Evolutionary conservation across 2,888 invertebrate species (phyloP).

Genomic region (Lomographa bimaculata): DNA sequence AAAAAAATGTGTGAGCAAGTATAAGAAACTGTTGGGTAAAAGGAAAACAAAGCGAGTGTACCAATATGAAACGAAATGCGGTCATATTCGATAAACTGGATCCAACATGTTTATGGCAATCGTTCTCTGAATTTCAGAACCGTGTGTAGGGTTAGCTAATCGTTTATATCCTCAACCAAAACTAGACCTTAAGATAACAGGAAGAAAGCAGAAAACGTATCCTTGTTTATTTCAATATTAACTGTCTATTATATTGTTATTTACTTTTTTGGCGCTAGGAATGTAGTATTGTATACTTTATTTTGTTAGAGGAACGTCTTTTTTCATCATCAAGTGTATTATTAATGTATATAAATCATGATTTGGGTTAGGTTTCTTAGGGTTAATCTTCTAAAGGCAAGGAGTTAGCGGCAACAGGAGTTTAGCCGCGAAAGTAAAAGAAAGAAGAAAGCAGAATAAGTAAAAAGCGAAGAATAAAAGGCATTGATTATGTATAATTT

Average conservation of each 20-base stretch:
- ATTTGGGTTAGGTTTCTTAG: no score
- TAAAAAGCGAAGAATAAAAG: no score
- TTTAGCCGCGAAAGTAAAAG: no score
- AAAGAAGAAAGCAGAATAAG: no score
- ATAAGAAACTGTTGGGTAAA: no score
- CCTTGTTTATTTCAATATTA: constrained; percentile 20
- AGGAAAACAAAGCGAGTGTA: no score
- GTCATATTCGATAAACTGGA: constrained; percentile 13
- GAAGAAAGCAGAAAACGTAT: background rate
- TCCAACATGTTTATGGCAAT: constrained; percentile 9
- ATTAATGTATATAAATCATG: constrained; percentile 2
- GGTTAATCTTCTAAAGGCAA: no score
- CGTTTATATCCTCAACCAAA: constrained; percentile 11
- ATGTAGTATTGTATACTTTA: constrained; percentile 36
- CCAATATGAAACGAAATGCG: constrained; percentile 10
- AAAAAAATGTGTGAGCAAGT: no score
- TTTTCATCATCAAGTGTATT: constrained; percentile 15
- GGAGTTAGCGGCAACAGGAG: no score
- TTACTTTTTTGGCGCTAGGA: constrained; percentile 33
- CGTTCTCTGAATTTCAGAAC: constrained; percentile 12
- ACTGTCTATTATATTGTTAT: constrained; percentile 37
- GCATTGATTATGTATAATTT: no score
- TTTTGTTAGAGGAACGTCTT: constrained; percentile 16
- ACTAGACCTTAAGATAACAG: constrained; percentile 7
- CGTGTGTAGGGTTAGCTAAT: constrained; percentile 24